Conservation (phyloP, 2,113 vertebrate species). For the Esox niger region DNA sequence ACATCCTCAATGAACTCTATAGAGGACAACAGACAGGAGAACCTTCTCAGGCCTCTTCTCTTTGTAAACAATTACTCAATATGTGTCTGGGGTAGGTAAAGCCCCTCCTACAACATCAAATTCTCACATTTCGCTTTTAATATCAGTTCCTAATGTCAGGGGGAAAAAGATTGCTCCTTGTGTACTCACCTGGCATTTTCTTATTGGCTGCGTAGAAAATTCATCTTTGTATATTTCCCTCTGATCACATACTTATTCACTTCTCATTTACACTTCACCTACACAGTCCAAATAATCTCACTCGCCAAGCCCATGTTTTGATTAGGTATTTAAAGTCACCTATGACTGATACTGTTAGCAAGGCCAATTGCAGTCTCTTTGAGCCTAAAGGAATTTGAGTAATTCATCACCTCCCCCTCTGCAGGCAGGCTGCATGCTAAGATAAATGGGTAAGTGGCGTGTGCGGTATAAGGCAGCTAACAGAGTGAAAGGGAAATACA, state of each 20-base stretch:
- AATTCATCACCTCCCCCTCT: neutral
- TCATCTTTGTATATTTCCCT: too few relatives aligned
- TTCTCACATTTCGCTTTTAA: neutral
- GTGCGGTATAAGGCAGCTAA: constrained; percentile 51
- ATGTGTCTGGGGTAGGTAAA: constrained; percentile 1
- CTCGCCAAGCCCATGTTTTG: too few relatives aligned
- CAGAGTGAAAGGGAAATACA: constrained; percentile 32
- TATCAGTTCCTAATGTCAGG: neutral
- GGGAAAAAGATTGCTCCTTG: neutral
- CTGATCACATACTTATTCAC: too few relatives aligned
- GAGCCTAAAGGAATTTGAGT: neutral
- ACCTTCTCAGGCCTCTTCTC: constrained; percentile 12
- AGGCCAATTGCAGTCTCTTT: neutral
- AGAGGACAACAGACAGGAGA: constrained; percentile 26
- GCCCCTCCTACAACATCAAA: neutral
- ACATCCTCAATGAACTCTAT: constrained; percentile 31
- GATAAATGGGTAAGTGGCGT: constrained; percentile 44
- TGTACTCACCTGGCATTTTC: neutral
- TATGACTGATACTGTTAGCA: too few relatives aligned
- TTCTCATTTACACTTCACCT: too few relatives aligned
- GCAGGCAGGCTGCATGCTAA: constrained; percentile 62
- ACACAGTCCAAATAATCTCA: too few relatives aligned
- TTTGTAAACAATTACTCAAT: constrained; percentile 53
- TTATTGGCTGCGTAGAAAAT: neutral
- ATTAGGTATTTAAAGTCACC: too few relatives aligned